Base-by-base conservation (phyloP, 2,113 vertebrate species). In the Aplodontia rufa region DNA sequence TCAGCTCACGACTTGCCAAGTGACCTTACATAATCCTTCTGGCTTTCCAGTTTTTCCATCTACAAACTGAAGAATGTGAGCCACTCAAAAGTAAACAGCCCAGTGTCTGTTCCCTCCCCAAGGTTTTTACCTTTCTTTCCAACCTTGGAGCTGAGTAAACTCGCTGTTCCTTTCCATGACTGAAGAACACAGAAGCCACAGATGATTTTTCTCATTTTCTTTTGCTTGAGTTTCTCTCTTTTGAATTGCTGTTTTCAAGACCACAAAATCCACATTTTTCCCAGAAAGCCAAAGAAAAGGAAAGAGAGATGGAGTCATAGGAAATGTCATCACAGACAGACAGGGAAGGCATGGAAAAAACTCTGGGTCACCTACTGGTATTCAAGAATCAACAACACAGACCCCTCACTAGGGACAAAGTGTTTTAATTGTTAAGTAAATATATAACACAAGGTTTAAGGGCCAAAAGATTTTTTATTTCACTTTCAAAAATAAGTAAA, bases 11-110 rank as follows among this genome's bases (percentile, higher is more conserved):
- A 72, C 49, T 88, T 94, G 96, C 90, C 93, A 95, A 86, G 45
- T 69, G 91, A 97, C 96, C 96, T 98, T 95, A 97, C 53, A 66
- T 88, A 96, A 95, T 93, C 92, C 80, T 94, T 53, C 53, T 85
- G 88, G 72, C 71, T 90, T 95, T 79, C 90, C 22, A 19, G 80
- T 89, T 96, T 96, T 93, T 79, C 92, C 87, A 96, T 86, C 91
- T 95, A 76, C 85, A 96, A 96, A 96, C 58, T 72, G 78, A 92
- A 92, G 32, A 91, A 97, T 92, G 76, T 88, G 37, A 92, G 60
- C 51, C 79, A 85, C 71, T 93, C 8, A 62, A 72, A 97, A 96
- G 90, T 69, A 95, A 95, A 92, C 30, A 79, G 76, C 40, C 81
- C 30, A 12, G 53, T 40, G 74, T 82, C 74, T 40, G 69, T 37